Conservation (phyloP, 1,140 invertebrate species). For the Agrypnia vestita region DNA sequence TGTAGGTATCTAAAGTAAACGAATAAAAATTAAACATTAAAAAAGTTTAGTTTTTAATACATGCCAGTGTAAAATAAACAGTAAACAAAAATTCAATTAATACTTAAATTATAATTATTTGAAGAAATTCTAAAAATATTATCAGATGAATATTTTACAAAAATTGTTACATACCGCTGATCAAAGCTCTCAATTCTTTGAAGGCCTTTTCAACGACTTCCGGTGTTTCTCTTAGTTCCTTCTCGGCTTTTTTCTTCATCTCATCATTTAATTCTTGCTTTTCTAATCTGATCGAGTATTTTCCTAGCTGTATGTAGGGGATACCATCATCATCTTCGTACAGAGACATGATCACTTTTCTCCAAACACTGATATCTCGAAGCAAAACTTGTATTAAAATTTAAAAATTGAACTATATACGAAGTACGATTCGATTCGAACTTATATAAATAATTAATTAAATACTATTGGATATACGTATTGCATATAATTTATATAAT, state of each 20-base stretch:
- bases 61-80: not conserved
- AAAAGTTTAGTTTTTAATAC: too few relatives aligned
- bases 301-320: slow-evolving; percentile 72
- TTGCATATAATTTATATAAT: too few relatives aligned
- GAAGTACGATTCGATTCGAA: too few relatives aligned
- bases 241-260: slow-evolving; percentile 73
- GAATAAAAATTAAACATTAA: too few relatives aligned
- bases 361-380: too few relatives aligned
- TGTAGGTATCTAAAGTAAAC: too few relatives aligned
- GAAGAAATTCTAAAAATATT: not conserved
- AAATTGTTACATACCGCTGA: slow-evolving; percentile 70
- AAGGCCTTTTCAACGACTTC: slow-evolving; percentile 77
- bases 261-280: slow-evolving; percentile 69
- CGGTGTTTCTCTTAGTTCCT: slow-evolving; percentile 80
- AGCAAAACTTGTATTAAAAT: too few relatives aligned
- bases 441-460: too few relatives aligned
- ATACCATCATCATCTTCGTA: slow-evolving; percentile 70
- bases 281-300: slow-evolving; percentile 71
- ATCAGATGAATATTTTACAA: not conserved
- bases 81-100: not conserved
- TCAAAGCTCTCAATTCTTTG: slow-evolving; percentile 74
- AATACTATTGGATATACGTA: too few relatives aligned
- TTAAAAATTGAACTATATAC: too few relatives aligned
- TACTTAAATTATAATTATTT: not conserved
- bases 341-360: slow-evolving; percentile 59